Evolutionary conservation across 2,113 vertebrate genomes (phyloP), one percentile per base, ranked within the genome.

Genomic region (Bos taurus): DNA sequence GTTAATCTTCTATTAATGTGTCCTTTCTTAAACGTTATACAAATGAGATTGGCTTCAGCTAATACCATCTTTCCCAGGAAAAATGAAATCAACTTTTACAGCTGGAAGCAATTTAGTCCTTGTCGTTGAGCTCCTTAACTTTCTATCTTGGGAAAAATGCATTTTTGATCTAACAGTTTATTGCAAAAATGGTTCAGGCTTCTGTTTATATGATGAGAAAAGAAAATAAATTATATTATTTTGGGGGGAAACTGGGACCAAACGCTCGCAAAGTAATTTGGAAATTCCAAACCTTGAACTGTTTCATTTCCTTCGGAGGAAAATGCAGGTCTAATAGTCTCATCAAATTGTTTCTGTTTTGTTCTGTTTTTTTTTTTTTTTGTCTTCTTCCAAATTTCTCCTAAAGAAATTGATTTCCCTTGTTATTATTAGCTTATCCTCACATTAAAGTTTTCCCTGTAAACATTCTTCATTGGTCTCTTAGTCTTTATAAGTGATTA

Each of bases 161-260:
- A 87, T 85, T 94, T 97, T 95, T 82, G 59, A 97, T 96, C 93
- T 90, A 97, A 95, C n/a, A 95, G 96, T 96, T 98, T 90, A 92
- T 97, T 97, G 59, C n/a, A 97, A 95, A 94, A 94, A 80, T 88
- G 62, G 86, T 95, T 97, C 96, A 97, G 93, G 95, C 98, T 98
- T 96, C 98, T 98, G 97, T 98, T 98, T 97, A 95, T 91, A 97
- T 90, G 94, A 95, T 97, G 94, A 95, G 93, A 91, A 97, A 92
- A 46, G 77, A 96, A 96, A 97, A 97, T 95, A 97, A 98, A 95
- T 97, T 78, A 52, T 87, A 92, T 90, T 97, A 96, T 96, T 98
- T 97, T 90, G 95, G 95, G 91, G 94, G 87, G 43, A 97, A 97
- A 96, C 95, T 88, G 87, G 52, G 91, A 90, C 91, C 90, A 84